Conservation (phyloP, 2,113 vertebrate genomes). For the Aplodontia rufa region DNA sequence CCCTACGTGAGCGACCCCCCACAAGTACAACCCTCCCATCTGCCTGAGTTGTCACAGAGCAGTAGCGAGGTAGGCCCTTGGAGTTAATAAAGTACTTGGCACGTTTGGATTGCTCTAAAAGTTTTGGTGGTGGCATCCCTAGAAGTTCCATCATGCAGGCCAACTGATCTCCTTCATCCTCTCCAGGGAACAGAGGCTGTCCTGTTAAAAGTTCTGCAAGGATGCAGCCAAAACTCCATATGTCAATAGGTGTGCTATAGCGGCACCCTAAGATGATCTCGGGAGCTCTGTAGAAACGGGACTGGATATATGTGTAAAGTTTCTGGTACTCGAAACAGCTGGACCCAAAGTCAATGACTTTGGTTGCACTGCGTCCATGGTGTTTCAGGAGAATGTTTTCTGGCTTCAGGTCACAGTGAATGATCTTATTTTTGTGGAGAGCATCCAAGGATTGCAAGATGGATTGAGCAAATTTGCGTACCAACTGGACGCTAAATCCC, state of each 20-base stretch:
- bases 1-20: constrained; percentile 92
- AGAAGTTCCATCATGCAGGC: constrained; percentile 98
- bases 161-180: constrained; percentile 98
- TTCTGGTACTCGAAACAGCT: constrained; percentile 99
- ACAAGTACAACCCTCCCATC: constrained; percentile 91
- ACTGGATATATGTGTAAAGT: constrained; percentile 99
- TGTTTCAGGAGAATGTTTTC: constrained; percentile 99
- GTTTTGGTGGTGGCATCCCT: constrained; percentile 94
- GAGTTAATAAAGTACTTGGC: constrained; percentile 99
- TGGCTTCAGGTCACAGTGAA: constrained; percentile 99
- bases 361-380: constrained; percentile 97
- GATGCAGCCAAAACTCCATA: constrained; percentile 99
- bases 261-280: constrained; percentile 96
- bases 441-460: constrained; percentile 97
- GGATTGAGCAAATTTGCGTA: constrained; percentile 98
- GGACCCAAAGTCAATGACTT: constrained; percentile 99
- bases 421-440: constrained; percentile 94
- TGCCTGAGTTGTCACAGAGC: constrained; percentile 89
- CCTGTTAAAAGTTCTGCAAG: constrained; percentile 96
- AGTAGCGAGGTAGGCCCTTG: constrained; percentile 98
- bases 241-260: constrained; percentile 97
- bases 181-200: constrained; percentile 96
- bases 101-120: constrained; percentile 95
- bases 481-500: constrained; percentile 95
- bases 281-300: constrained; percentile 96